Evolutionary conservation across 2,113 vertebrate species (phyloP).

Genomic region (Notarius lentiginosus): DNA sequence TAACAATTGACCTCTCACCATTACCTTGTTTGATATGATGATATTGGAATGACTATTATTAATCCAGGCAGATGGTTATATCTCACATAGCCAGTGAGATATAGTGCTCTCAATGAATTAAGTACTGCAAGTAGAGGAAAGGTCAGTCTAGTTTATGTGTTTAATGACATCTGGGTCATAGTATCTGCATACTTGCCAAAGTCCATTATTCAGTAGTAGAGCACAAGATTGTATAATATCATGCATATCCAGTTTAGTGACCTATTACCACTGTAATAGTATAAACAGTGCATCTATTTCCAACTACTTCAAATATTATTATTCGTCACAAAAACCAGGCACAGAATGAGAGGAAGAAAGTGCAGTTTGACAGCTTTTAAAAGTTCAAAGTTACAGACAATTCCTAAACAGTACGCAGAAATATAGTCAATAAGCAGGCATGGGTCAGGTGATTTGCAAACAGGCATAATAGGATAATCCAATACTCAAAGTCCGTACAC

Average conservation of each 20-base stretch:
- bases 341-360: too few species aligned
- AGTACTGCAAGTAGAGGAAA: conserved; percentile 38
- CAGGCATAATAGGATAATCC: too few species aligned
- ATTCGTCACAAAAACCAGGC: background rate
- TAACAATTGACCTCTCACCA: background rate
- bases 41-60: background rate
- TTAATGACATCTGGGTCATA: conserved; percentile 31
- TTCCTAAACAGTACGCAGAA: too few species aligned
- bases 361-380: too few species aligned
- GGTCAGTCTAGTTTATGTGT: conserved; percentile 8
- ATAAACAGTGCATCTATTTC: background rate
- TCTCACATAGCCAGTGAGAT: background rate
- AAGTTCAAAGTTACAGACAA: too few species aligned
- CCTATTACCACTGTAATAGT: background rate
- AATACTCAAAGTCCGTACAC: too few species aligned
- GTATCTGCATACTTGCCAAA: conserved; percentile 37
- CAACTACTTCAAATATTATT: background rate
- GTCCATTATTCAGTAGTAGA: background rate
- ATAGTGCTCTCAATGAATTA: background rate
- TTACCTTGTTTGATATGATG: background rate
- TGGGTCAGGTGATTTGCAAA: too few species aligned
- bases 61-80: background rate
- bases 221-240: conserved; percentile 3
- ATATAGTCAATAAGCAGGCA: too few species aligned
- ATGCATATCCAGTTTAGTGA: background rate